Evolutionary conservation across 2,888 invertebrate genomes (phyloP), one percentile per base, ranked within the genome.

Genomic region (Pantelozetes paolii): DNA sequence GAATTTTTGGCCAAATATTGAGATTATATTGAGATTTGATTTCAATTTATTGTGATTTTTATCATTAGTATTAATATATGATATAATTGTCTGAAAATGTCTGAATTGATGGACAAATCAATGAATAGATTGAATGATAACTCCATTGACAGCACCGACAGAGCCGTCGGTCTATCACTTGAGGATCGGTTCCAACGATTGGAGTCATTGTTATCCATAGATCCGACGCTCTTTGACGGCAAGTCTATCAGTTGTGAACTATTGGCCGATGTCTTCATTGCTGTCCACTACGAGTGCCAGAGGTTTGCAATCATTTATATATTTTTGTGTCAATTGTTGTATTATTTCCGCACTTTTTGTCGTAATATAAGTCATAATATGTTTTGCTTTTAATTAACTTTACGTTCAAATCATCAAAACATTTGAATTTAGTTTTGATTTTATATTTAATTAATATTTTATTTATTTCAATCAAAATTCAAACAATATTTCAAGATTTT

Each of bases 271-370:
- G 54, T 76, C 13, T 67, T 76, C 2, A 74, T 64, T 64, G 76
- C 76, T n/a, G 71, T 75, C 30, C 76, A 76, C 40, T 74, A 76
- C 26, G 76, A 76, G 20, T 76, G 74, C 40, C 75, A 75, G 62
- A 73, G 75, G 71, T 75, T 71, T 36, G 62, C 8, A 18, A 45
- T n/a, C 13, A 45, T 45, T 45, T n/a, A n/a, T n/a, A n/a, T n/a
- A n/a, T n/a, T n/a, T n/a, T n/a, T n/a, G n/a, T n/a, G n/a, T n/a
- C n/a, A n/a, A n/a, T n/a, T n/a, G n/a, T n/a, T n/a, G n/a, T n/a
- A n/a, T n/a, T n/a, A n/a, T n/a, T n/a, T n/a, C n/a, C n/a, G n/a
- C n/a, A n/a, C n/a, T n/a, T n/a, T n/a, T n/a, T n/a, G n/a, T n/a
- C n/a, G n/a, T n/a, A n/a, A n/a, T n/a, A n/a, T n/a, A n/a, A n/a